Evolutionary conservation across 2,113 vertebrate species (phyloP), one percentile per base, ranked within the genome.

Genomic region (Oxyruncus cristatus): DNA sequence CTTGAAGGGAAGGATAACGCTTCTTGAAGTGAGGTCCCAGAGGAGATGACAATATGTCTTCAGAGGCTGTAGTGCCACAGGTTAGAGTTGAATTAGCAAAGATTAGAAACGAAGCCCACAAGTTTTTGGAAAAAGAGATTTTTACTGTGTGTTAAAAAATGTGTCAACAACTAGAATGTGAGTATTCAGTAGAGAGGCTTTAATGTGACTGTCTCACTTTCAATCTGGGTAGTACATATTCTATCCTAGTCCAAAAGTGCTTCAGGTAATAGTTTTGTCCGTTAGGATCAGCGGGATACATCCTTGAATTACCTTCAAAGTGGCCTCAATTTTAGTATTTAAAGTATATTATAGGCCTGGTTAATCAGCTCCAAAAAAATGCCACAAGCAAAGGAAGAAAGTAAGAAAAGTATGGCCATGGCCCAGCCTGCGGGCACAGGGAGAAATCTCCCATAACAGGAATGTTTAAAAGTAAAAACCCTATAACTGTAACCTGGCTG

Each of bases 231-330:
- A 46, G 22, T 3, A 26, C 12, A 32, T 65, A 44, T 70, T 82
- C 77, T 47, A 79, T 0, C 0, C 20, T 14, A 67, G n/a, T 26
- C 27, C 32, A 44, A 13, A 24, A 0, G 1, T n/a, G 12, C 27
- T 70, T 63, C 41, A 39, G 6, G 20, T 56, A 66, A 50, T 8
- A 56, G 21, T 56, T 91, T 83, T 47, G 10, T 18, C 55, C 52
- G 8, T 15, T 11, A 8, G 22, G 41, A 85, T 76, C 50, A 63
- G 16, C 30, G 62, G 59, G 49, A 65, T 49, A 37, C 10, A 49
- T 39, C 32, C 14, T 28, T 55, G 24, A 49, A 53, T 59, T 56
- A 46, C 37, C 24, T 79, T 88, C 83, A 78, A 56, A 87, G 28
- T 55, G 15, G 81, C 33, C n/a, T 80, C 41, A 26, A 14, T 26